A percentile compares a stretch with the other conserved stretches of the same genome.
These are phyloP conservation scores for Galeopsomyia nigrocyanea DNA, from an alignment of 2,888 invertebrate species.

Conservation along the genomic window DNA sequence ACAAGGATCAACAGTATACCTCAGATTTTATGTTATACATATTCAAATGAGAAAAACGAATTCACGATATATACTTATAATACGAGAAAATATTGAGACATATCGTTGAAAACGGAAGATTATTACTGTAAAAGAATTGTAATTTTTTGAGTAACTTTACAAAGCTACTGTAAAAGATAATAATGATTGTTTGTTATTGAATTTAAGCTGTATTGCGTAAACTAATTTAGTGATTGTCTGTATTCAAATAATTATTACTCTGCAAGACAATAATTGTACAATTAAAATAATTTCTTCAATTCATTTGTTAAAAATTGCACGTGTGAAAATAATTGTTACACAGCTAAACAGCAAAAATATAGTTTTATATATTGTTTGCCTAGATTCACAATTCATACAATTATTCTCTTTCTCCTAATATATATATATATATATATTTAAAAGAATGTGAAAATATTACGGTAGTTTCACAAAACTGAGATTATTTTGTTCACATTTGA, in stretches of 20 bases:
- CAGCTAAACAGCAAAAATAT: slow-evolving; percentile 11
- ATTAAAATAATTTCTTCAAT: neutral
- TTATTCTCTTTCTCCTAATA: slow-evolving; percentile 13
- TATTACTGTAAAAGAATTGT: neutral
- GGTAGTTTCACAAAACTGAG: neutral
- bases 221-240: slow-evolving; percentile 29
- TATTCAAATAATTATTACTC: slow-evolving; percentile 18
- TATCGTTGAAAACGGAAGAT: slow-evolving; percentile 18
- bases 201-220: neutral
- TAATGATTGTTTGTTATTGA: neutral
- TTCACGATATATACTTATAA: slow-evolving; percentile 9
- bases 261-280: slow-evolving; percentile 36
- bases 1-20: slow-evolving; percentile 34
- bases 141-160: slow-evolving; percentile 25
- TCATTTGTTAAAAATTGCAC: slow-evolving; percentile 10
- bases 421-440: slow-evolving; percentile 1
- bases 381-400: slow-evolving; percentile 12
- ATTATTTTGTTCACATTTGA: neutral
- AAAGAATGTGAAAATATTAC: slow-evolving; percentile 35
- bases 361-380: slow-evolving; percentile 6
- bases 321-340: slow-evolving; percentile 19
- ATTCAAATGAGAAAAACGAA: slow-evolving; percentile 17
- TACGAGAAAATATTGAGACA: slow-evolving; percentile 12
- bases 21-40: slow-evolving; percentile 29
- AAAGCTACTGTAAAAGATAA: slow-evolving; percentile 27